Evolutionary conservation across 2,797 vertebrate species (phyloP).

Genomic region (Vultur gryphus): DNA sequence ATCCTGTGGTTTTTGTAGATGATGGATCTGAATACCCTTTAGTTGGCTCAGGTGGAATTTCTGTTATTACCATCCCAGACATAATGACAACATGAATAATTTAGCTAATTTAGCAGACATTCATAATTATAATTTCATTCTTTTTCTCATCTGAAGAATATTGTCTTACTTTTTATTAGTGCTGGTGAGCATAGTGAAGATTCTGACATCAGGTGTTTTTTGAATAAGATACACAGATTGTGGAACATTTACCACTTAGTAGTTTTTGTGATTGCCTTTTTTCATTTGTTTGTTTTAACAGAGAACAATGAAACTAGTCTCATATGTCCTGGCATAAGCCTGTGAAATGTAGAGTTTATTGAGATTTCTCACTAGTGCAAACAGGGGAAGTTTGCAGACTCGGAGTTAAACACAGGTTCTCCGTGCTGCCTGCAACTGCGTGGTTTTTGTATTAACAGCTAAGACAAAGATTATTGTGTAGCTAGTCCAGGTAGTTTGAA

Average conservation of each 20-base stretch:
- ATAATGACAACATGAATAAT: not conserved
- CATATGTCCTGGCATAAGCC: not conserved
- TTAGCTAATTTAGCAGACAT: not conserved
- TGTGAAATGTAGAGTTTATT: not conserved
- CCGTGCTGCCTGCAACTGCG: not conserved
- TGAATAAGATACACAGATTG: not conserved
- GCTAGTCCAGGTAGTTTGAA: not conserved
- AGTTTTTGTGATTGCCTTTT: not conserved
- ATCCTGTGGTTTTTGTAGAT: fast-evolving
- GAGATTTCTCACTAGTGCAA: not conserved
- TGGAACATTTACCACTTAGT: not conserved
- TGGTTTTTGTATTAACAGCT: not conserved
- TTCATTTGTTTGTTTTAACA: not conserved
- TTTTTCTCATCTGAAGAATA: not conserved
- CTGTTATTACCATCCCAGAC: not conserved
- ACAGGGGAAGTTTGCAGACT: not conserved
- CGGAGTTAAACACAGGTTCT: not conserved
- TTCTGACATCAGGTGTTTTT: not conserved
- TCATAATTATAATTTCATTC: not conserved
- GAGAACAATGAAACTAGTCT: not conserved
- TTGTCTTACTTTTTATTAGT: not conserved
- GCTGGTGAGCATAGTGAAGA: not conserved
- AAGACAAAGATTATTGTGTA: no score
- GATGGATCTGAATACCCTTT: not conserved
- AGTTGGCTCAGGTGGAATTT: not conserved